phyloP scores from a whole-genome alignment of 2,797 vertebrate genomes.

The Neostethus bicornis region DNA sequence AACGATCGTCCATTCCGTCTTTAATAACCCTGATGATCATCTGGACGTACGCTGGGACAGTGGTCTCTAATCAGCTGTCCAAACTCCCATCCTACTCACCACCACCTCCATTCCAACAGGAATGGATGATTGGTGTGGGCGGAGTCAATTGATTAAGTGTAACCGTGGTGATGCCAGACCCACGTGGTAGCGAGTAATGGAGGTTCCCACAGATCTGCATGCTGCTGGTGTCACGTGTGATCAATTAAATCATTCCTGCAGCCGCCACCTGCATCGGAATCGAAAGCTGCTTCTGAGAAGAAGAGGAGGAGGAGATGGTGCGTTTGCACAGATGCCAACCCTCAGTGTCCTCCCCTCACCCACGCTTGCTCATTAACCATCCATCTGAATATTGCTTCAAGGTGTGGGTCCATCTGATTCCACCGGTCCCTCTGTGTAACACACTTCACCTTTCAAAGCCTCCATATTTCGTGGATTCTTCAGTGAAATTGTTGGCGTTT shows the following conservation, averaged over 20 bases:
- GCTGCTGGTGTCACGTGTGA: conserved; percentile 42
- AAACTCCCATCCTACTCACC: conserved; percentile 57
- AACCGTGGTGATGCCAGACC: conserved; percentile 55
- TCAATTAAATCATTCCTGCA: conserved; percentile 64
- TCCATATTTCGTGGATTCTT: too few species aligned
- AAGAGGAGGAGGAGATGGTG: conserved; percentile 45
- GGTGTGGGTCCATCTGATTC: conserved; percentile 58
- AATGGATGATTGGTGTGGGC: conserved; percentile 63
- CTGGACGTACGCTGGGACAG: conserved; percentile 68
- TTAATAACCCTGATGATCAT: conserved; percentile 69
- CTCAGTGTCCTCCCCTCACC: conserved; percentile 34
- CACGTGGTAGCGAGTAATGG: conserved; percentile 33
- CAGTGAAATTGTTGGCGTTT: too few species aligned
- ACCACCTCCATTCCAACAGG: conserved; percentile 54
- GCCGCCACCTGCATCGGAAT: conserved; percentile 47
- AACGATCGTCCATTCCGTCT: too few species aligned
- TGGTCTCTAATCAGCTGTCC: conserved; percentile 61
- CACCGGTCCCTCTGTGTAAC: too few species aligned
- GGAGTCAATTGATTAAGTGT: conserved; percentile 68
- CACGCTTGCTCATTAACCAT: conserved; percentile 73
- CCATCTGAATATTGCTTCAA: conserved; percentile 54
- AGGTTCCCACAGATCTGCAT: conserved; percentile 22
- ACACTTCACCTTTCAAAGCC: too few species aligned
- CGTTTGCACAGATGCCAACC: conserved; percentile 54
- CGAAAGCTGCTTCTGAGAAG: conserved; percentile 53